Evolutionary conservation across 2,888 invertebrate species (phyloP).

Genomic region (Dendrolimus houi): DNA sequence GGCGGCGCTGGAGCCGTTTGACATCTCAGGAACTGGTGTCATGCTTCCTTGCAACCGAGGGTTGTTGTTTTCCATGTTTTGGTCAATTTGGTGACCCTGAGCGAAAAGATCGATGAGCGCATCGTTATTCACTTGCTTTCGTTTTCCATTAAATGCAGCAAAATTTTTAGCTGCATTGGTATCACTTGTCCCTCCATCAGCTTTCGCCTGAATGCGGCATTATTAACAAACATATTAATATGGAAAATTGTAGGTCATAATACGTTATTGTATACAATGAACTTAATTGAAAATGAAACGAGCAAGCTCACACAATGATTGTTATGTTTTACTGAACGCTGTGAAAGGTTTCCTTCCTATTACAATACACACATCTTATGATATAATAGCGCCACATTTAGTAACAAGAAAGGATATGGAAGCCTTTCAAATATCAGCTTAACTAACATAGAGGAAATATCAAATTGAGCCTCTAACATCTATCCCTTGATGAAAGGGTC

Average conservation of each 20-base stretch:
- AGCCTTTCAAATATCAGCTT: neutral
- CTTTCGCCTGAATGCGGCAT: slow-evolving; percentile 31
- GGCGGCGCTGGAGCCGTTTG: slow-evolving; percentile 31
- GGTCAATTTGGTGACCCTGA: slow-evolving; percentile 28
- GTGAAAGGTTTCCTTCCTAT: neutral
- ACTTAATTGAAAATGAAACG: slow-evolving; percentile 3
- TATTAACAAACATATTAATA: slow-evolving; percentile 22
- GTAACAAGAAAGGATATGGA: neutral
- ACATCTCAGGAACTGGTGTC: slow-evolving; percentile 28
- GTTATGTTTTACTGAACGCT: slow-evolving; percentile 7
- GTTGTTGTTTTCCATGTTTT: slow-evolving; percentile 53
- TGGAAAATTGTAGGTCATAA: neutral
- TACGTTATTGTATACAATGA: neutral
- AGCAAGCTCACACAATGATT: slow-evolving; percentile 9
- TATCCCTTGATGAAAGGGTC: neutral
- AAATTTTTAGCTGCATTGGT: slow-evolving; percentile 20
- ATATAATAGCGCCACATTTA: neutral
- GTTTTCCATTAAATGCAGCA: slow-evolving; percentile 37
- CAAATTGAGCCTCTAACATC: neutral
- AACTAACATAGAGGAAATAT: neutral
- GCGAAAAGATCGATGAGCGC: slow-evolving; percentile 42
- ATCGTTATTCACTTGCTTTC: slow-evolving; percentile 28
- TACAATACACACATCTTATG: neutral
- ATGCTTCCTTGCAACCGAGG: slow-evolving; percentile 29
- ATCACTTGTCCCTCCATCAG: slow-evolving; percentile 22